Evolutionary conservation across 2,797 vertebrate species (phyloP), one percentile per base, ranked within the genome.

Genomic region (Momotus momota): DNA sequence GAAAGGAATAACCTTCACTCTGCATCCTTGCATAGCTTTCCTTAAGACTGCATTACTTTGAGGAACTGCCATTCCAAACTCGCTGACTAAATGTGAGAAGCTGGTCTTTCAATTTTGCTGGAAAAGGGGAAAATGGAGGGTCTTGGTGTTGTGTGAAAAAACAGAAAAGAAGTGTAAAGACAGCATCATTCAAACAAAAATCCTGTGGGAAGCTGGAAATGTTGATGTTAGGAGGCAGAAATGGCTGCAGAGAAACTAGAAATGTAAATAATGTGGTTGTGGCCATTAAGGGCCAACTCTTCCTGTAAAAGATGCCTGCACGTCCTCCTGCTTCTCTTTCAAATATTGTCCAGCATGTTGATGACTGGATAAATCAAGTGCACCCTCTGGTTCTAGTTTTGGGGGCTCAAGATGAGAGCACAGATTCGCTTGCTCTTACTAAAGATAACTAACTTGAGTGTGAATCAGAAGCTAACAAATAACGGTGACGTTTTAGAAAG

Each of bases 351-450:
- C 66, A 85, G 16, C 10, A 31, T 0, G 0, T 6, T 46, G 41
- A 13, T 61, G 16, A 19, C 33, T 41, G 41, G 52, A 49, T 45
- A 45, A 65, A 72, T 2, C 25, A 45, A 65, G 4, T 31, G 8
- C 12, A 31, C 12, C 4, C 23, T 51, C 27, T 70, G 48, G 38
- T 60, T 81, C 22, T 38, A 40, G 20, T 12, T 78, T 55, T 33
- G 55, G 77, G 26, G 82, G 17, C 4, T 66, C 35, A 82, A 45
- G 22, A 33, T 27, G 10, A 77, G 27, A 85, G 26, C 3, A 5
- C 6, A 33, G 45, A 67, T 17, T 20, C 0, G 0, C 57, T 67
- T 52, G 16, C 26, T 83, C 14, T 79, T 69, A 62, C 41, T 2
- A 8, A 46, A 78, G 69, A 21, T 66, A 48, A 72, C 8, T 72